These are phyloP conservation scores for Temnothorax curvispinosus DNA, from an alignment of 1,140 invertebrate species.

Conservation along the genomic window DNA sequence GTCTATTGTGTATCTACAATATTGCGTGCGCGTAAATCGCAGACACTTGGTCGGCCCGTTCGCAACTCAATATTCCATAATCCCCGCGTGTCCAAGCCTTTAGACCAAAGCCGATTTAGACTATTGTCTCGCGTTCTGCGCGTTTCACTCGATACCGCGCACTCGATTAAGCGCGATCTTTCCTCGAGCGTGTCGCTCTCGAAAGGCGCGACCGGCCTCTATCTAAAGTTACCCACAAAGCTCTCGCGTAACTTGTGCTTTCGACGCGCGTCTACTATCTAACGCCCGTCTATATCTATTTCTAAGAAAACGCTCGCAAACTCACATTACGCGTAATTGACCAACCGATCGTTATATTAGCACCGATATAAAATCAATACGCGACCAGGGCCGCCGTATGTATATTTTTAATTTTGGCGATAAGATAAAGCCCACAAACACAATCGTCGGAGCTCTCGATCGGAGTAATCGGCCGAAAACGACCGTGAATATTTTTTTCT, in stretches of 20 bases:
- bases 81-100: not conserved
- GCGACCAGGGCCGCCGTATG: not conserved
- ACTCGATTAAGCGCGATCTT: conserved; percentile 32
- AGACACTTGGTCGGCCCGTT: not conserved
- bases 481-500: not conserved
- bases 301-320: not conserved
- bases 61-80: conserved; percentile 25
- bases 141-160: conserved; percentile 35
- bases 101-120: conserved; percentile 25
- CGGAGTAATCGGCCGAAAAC: conserved; percentile 10
- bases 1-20: not conserved
- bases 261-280: not conserved
- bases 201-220: conserved; percentile 3
- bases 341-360: not conserved
- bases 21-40: not conserved
- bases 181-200: conserved; percentile 16
- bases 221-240: conserved; percentile 20
- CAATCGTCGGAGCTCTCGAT: not conserved
- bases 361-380: conserved; percentile 35
- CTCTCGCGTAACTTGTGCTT: conserved; percentile 42
- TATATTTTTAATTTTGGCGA: conserved; percentile 45
- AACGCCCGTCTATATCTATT: not conserved
- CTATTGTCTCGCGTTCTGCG: conserved; percentile 16
- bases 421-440: conserved; percentile 39
- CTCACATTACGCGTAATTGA: not conserved